Conservation (phyloP, 2,888 invertebrate genomes). For the Dolichopus griseipennis region DNA sequence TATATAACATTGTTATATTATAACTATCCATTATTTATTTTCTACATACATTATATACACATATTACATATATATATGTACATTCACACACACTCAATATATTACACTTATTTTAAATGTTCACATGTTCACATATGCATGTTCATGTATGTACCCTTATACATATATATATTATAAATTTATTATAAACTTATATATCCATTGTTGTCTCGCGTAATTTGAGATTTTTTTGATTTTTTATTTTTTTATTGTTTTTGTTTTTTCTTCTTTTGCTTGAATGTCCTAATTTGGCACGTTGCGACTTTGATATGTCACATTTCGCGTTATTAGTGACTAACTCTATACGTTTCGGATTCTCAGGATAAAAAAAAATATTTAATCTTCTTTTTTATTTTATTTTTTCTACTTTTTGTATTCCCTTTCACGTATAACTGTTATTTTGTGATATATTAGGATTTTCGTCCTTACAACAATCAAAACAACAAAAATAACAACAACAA, state of each 20-base stretch:
- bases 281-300: constrained; percentile 19
- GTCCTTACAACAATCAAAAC: neutral
- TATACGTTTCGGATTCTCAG: neutral
- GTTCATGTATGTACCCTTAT: neutral
- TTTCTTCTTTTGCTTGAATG: constrained; percentile 5
- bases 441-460: neutral
- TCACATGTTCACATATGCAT: neutral
- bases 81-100: too few species aligned
- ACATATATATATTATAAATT: neutral
- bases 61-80: neutral
- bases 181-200: constrained; percentile 13
- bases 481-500: too few species aligned
- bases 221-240: constrained; percentile 15
- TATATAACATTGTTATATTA: too few species aligned
- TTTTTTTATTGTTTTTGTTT: constrained; percentile 2
- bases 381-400: too few species aligned
- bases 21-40: too few species aligned
- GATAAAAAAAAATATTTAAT: neutral
- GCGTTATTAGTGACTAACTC: constrained; percentile 19
- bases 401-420: neutral
- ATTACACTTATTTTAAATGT: too few species aligned
- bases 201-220: constrained; percentile 19
- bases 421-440: neutral
- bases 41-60: too few species aligned
- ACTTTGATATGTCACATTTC: constrained; percentile 19